phyloP scores from a whole-genome alignment of 2,888 invertebrate genomes.

The Pycnomerus fuliginosus region DNA sequence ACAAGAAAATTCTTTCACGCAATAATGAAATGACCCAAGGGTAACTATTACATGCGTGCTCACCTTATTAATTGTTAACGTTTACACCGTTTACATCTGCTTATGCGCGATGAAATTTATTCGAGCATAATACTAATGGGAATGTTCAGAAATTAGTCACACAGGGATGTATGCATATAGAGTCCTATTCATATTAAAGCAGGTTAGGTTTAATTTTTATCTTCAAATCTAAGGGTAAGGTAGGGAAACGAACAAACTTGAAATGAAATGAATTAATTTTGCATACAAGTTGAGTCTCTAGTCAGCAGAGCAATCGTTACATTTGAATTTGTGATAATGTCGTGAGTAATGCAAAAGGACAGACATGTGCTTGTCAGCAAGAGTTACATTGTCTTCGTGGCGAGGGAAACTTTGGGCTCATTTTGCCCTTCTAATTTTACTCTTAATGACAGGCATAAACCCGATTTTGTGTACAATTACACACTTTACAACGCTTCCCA shows the following conservation, averaged over 20 bases:
- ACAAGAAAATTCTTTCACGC: conserved; percentile 17
- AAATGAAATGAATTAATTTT: conserved; percentile 30
- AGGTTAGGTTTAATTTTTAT: conserved; percentile 21
- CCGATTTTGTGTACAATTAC: conserved; percentile 23
- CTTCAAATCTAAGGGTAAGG: conserved; percentile 15
- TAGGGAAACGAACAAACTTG: conserved; percentile 23
- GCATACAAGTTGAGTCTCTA: conserved; percentile 28
- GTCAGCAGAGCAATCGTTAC: conserved; percentile 37
- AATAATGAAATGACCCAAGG: conserved; percentile 23
- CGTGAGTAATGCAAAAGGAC: conserved; percentile 43
- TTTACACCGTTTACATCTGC: conserved; percentile 20
- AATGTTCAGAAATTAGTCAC: too few species aligned
- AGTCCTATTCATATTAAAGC: too few species aligned
- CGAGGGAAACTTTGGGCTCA: conserved; percentile 14
- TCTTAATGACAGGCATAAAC: conserved; percentile 19
- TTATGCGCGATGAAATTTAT: conserved; percentile 13
- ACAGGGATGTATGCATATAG: too few species aligned
- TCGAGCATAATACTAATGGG: too few species aligned
- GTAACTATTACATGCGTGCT: conserved; percentile 22
- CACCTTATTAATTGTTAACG: conserved; percentile 24
- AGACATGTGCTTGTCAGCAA: conserved; percentile 32
- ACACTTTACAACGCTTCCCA: conserved; percentile 7
- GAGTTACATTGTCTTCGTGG: conserved; percentile 26
- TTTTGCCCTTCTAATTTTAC: conserved; percentile 14
- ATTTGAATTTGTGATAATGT: conserved; percentile 49